Percentiles rank a stretch among this genome's conserved stretches.
Conservation (phyloP, 2,888 invertebrate species). For the Torymus texanus region DNA sequence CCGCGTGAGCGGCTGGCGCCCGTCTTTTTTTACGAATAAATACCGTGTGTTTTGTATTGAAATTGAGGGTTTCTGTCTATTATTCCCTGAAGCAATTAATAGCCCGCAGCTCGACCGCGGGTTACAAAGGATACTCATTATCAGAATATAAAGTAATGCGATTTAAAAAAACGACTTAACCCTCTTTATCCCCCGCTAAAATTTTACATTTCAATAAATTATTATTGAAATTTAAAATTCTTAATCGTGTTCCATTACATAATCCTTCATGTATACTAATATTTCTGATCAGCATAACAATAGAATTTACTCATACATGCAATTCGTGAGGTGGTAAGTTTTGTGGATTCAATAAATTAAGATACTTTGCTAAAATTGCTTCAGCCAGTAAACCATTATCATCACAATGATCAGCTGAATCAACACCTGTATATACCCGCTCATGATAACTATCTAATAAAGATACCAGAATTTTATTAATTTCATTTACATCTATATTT, state of each 20-base stretch:
- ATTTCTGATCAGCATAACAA: conserved; percentile 57
- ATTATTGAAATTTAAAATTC: too few species aligned
- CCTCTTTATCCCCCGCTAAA: too few species aligned
- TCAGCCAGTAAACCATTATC: conserved; percentile 34
- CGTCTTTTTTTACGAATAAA: too few species aligned
- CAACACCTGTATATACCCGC: conserved; percentile 54
- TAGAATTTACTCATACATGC: conserved; percentile 44
- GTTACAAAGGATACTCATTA: too few species aligned
- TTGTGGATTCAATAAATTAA: conserved; percentile 51
- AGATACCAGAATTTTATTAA: conserved; percentile 42
- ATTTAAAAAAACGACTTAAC: too few species aligned
- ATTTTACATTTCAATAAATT: conserved; percentile 32
- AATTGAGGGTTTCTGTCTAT: too few species aligned
- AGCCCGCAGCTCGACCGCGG: too few species aligned
- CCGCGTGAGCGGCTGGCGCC: too few species aligned
- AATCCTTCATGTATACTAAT: conserved; percentile 56
- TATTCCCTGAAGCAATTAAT: too few species aligned
- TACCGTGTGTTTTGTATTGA: too few species aligned
- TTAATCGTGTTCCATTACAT: too few species aligned
- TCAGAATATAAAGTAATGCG: too few species aligned
- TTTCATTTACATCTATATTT: conserved; percentile 54
- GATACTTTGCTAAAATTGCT: conserved; percentile 55
- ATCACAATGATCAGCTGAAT: conserved; percentile 48
- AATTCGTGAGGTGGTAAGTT: conserved; percentile 54
- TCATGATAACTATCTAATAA: conserved; percentile 50